These are phyloP conservation scores for Clostera curtula DNA, from an alignment of 2,888 invertebrate genomes.

Conservation along the genomic window DNA sequence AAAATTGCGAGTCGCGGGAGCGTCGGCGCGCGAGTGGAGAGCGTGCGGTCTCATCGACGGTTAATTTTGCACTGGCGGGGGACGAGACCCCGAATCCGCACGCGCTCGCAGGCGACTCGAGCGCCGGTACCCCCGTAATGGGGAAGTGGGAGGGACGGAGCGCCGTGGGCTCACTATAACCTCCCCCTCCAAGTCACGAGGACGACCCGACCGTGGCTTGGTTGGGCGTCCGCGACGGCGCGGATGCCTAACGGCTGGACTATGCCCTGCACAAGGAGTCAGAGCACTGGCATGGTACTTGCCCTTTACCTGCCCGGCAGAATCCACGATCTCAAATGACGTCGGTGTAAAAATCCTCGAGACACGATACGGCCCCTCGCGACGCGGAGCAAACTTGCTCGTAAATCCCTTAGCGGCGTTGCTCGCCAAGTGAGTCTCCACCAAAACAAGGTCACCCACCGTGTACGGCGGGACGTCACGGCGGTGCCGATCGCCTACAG, in stretches of 20 bases:
- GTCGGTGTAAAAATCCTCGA: slow-evolving; percentile 3
- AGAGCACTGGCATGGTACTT: slow-evolving; percentile 9
- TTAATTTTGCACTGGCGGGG: no score
- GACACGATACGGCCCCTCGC: slow-evolving; percentile 5
- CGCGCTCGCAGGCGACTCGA: no score
- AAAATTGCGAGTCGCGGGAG: no score
- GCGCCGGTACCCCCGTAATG: no score
- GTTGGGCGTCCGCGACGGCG: slow-evolving; percentile 2
- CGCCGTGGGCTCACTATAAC: slow-evolving; percentile 3
- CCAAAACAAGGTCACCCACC: slow-evolving; percentile 4
- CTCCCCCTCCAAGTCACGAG: slow-evolving; percentile 10
- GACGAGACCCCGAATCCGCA: no score
- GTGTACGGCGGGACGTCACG: background rate
- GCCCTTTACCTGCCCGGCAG: background rate
- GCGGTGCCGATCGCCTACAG: background rate
- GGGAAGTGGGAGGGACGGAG: background rate
- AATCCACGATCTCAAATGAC: slow-evolving; percentile 2
- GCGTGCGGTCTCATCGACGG: no score
- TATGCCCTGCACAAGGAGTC: slow-evolving; percentile 1
- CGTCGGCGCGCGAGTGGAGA: no score
- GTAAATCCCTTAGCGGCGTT: slow-evolving; percentile 7
- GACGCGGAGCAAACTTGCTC: slow-evolving; percentile 6
- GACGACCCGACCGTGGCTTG: slow-evolving; percentile 5
- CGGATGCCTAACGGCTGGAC: background rate
- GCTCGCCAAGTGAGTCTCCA: slow-evolving; percentile 3